Evolutionary conservation across 2,888 invertebrate genomes (phyloP), one percentile per base, ranked within the genome.

Genomic region (Himalopsyche anomala): DNA sequence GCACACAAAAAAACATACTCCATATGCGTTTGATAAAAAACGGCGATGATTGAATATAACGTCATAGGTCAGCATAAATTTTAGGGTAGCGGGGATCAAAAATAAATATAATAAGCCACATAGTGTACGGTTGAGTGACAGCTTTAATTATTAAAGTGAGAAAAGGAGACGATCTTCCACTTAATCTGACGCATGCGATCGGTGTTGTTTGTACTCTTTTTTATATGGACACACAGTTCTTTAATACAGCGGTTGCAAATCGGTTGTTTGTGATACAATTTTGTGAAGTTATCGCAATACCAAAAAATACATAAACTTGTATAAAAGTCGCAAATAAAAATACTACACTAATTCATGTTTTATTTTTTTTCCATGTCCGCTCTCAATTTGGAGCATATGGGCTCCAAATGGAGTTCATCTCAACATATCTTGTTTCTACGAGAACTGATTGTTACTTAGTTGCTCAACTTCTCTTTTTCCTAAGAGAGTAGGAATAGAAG

Each of bases 101-200:
- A 74, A 51, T 51, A 36, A 74, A 74, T 36, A 74, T 12, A 74
- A 74, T 74, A 74, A 74, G 38, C 28, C 74, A 74, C 15, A 74
- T 36, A 74, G 28, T 74, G 74, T 74, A 74, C 5, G 74, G 74
- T 74, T 74, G 74, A 74, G 74, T 74, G 74, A 74, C 74, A 74
- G 74, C 74, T 38, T 74, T 74, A 74, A 74, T 74, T 74, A 74
- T 74, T 38, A 74, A 38, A 74, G 36, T 74, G 74, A 74, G 74
- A 38, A 74, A 36, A 38, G 74, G 36, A 74, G 74, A 74, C 36
- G 74, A 74, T 74, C 74, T 74, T 74, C 74, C 74, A 74, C 74
- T 74, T 74, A 74, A 74, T 74, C 74, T 74, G 74, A 74, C 74
- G 74, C 74, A 74, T 74, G 74, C 74, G 74, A 74, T 74, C 74